A percentile compares a stretch with the other conserved stretches of the same genome.
These are phyloP conservation scores for Thysanoteuthis rhombus DNA, from an alignment of 2,888 invertebrate genomes.

Conservation along the genomic window DNA sequence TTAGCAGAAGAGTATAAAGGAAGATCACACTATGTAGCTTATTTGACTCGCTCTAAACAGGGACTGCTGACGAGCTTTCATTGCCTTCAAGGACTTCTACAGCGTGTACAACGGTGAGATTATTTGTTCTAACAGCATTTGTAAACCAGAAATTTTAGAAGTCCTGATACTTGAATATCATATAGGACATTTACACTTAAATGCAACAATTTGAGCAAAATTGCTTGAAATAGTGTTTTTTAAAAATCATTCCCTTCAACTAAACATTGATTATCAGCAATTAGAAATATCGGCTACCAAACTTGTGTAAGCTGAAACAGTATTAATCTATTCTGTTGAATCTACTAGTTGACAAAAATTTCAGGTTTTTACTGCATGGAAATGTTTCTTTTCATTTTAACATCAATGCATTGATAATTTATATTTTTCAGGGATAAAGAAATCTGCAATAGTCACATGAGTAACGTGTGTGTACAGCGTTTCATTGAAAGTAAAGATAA, in stretches of 20 bases:
- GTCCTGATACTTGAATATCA: too few species aligned
- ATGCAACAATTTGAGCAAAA: background rate
- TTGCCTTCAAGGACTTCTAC: constrained; percentile 74
- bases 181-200: background rate
- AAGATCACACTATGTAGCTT: constrained; percentile 83
- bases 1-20: constrained; percentile 81
- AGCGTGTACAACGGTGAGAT: constrained; percentile 64
- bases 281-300: too few species aligned
- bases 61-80: constrained; percentile 80
- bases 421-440: constrained; percentile 75
- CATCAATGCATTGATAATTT: background rate
- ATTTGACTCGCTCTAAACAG: constrained; percentile 83
- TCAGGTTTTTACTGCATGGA: background rate
- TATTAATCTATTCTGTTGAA: background rate
- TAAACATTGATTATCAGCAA: too few species aligned
- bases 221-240: too few species aligned
- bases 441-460: constrained; percentile 79
- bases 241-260: too few species aligned
- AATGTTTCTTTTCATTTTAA: background rate
- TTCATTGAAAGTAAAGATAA: constrained; percentile 83
- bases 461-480: constrained; percentile 80
- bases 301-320: too few species aligned
- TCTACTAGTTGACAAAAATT: background rate
- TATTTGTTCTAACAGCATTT: background rate
- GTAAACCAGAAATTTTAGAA: background rate